These are phyloP conservation scores for Rhorus exstirpatorius DNA, from an alignment of 2,888 invertebrate species.

Conservation along the genomic window DNA sequence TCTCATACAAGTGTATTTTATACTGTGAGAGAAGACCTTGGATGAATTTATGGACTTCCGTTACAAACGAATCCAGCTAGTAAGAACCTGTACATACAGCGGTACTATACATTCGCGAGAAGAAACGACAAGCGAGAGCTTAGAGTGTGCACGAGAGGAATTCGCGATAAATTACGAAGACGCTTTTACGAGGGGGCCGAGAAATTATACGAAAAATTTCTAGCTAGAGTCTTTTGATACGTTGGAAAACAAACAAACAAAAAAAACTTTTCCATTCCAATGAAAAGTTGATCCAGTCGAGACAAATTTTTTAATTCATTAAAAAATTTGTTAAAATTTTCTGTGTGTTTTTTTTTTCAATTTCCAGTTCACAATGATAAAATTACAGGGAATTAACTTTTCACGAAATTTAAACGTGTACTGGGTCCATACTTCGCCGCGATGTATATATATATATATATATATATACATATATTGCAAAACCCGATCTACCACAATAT, in stretches of 20 bases:
- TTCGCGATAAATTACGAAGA: conserved; percentile 24
- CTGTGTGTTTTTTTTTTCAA: too few relatives aligned
- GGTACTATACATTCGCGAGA: conserved; percentile 9
- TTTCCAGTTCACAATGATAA: neutral
- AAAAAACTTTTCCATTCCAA: neutral
- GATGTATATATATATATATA: too few relatives aligned
- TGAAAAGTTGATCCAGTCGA: too few relatives aligned
- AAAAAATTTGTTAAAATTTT: neutral
- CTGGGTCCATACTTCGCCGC: too few relatives aligned
- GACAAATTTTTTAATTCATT: neutral
- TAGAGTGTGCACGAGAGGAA: neutral
- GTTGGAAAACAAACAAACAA: neutral
- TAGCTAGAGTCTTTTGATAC: neutral
- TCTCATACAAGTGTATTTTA: conserved; percentile 56
- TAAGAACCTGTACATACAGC: conserved; percentile 15
- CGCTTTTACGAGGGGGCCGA: neutral
- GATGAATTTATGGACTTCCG: conserved; percentile 45
- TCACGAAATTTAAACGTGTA: neutral
- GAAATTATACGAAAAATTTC: conserved; percentile 5
- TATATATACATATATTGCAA: neutral
- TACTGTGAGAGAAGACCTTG: conserved; percentile 40
- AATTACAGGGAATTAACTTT: neutral
- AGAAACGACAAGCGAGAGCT: neutral
- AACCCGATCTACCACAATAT: neutral
- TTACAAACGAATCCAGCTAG: conserved; percentile 9